A percentile compares a stretch with the other conserved stretches of the same genome.
Conservation (phyloP, 1,140 invertebrate genomes). For the Hyposmocoma kahamanoa region DNA sequence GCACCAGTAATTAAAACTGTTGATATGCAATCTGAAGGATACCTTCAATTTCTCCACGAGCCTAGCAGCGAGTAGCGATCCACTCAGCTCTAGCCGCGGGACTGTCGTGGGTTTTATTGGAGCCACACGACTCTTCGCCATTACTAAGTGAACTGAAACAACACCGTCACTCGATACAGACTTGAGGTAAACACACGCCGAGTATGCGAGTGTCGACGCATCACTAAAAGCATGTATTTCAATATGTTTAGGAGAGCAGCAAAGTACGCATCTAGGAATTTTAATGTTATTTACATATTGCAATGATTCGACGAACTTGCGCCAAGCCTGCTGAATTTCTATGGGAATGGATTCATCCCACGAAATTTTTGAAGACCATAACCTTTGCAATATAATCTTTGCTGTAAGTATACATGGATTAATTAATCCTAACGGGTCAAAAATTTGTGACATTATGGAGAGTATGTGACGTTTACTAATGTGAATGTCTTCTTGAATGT, state of each 20-base stretch:
- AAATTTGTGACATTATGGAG: no score
- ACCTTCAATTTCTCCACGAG: slow-evolving; percentile 4
- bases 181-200: neutral
- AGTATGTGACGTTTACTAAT: slow-evolving; percentile 2
- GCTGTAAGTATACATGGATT: no score
- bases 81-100: slow-evolving; percentile 9
- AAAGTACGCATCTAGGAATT: neutral
- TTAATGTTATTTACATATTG: neutral
- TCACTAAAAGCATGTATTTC: slow-evolving; percentile 5
- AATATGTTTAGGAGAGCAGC: neutral
- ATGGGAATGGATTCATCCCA: slow-evolving; percentile 8
- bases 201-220: neutral
- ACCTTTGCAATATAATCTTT: no score
- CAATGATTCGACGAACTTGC: neutral
- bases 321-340: slow-evolving; percentile 5
- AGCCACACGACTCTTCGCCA: slow-evolving; percentile 3
- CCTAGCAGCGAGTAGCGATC: slow-evolving; percentile 7
- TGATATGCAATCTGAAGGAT: slow-evolving; percentile 8
- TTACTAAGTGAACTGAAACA: neutral
- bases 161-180: neutral
- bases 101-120: slow-evolving; percentile 10
- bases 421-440: no score
- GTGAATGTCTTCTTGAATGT: neutral
- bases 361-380: slow-evolving; percentile 3
- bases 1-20: slow-evolving; percentile 6